Evolutionary conservation across 1,140 invertebrate genomes (phyloP).

Genomic region (Scaptomyza hsui): DNA sequence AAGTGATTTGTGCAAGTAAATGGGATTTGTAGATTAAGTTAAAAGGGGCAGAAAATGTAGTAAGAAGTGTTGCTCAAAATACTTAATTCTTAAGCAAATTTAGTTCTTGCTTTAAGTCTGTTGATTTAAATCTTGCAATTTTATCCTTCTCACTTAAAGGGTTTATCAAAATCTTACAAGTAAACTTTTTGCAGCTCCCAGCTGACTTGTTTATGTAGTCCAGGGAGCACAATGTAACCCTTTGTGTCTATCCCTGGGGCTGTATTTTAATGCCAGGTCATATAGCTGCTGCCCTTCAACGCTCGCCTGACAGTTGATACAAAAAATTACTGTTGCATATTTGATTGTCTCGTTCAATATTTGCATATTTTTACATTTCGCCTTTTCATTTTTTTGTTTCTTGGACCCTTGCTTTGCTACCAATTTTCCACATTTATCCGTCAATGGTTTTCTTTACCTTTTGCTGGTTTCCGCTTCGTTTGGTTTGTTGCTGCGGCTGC

Average conservation of each 20-base stretch:
- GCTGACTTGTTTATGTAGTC: constrained; percentile 43
- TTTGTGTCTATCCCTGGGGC: constrained; percentile 41
- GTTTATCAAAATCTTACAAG: background rate
- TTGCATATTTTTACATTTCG: constrained; percentile 62
- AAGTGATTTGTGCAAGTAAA: background rate
- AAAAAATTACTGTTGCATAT: constrained; percentile 78
- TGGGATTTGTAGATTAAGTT: background rate
- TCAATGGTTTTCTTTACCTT: constrained; percentile 50
- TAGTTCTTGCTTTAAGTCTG: too few relatives aligned
- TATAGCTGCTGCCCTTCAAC: constrained; percentile 1
- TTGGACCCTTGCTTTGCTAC: constrained; percentile 19
- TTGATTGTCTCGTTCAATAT: constrained; percentile 80
- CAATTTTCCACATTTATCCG: constrained; percentile 18
- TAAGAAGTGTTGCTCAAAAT: too few relatives aligned
- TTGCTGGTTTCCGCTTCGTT: constrained; percentile 53
- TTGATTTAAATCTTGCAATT: too few relatives aligned
- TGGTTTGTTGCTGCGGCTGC: constrained; percentile 18
- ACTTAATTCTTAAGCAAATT: too few relatives aligned
- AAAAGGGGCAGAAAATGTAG: too few relatives aligned
- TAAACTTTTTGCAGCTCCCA: background rate
- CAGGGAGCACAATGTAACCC: constrained; percentile 34
- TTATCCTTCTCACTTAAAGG: background rate
- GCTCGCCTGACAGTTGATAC: constrained; percentile 36
- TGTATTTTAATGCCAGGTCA: constrained; percentile 37
- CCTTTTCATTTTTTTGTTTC: constrained; percentile 19